A percentile compares a stretch with the other conserved stretches of the same genome.
phyloP scores from a whole-genome alignment of 1,140 invertebrate species.

The Ooceraea biroi region DNA sequence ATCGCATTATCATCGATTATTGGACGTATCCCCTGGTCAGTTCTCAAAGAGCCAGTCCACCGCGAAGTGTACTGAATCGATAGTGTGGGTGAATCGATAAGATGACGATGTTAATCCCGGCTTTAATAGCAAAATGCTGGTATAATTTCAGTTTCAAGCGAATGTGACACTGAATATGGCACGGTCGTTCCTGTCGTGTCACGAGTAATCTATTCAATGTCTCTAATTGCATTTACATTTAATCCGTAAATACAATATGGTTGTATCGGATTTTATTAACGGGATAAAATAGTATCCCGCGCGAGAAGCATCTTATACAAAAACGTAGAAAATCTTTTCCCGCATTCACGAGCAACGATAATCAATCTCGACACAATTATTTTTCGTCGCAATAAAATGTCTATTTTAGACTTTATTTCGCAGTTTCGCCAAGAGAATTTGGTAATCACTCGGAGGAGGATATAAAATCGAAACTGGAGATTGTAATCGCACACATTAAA shows the following conservation, averaged over 20 bases:
- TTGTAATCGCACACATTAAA: neutral
- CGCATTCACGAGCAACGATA: no score
- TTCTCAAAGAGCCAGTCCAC: constrained; percentile 59
- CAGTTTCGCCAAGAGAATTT: no score
- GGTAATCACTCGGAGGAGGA: no score
- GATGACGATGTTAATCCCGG: constrained; percentile 60
- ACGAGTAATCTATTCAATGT: constrained; percentile 16
- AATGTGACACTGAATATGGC: constrained; percentile 40
- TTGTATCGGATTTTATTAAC: constrained; percentile 1
- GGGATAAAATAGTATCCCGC: no score
- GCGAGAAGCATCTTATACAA: no score
- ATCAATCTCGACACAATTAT: no score
- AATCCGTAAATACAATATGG: neutral
- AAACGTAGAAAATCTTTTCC: no score
- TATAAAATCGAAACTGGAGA: no score
- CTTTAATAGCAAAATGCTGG: constrained; percentile 53
- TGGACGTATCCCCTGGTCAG: constrained; percentile 79
- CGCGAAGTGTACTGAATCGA: constrained; percentile 65
- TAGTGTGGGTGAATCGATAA: constrained; percentile 67
- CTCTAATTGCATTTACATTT: constrained; percentile 19
- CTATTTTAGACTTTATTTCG: no score
- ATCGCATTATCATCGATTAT: constrained; percentile 86
- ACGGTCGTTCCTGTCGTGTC: neutral
- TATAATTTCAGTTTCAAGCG: constrained; percentile 48
- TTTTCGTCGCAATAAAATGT: no score